phyloP scores from a whole-genome alignment of 1,140 invertebrate genomes.

The Caenorhabditis brenneri region DNA sequence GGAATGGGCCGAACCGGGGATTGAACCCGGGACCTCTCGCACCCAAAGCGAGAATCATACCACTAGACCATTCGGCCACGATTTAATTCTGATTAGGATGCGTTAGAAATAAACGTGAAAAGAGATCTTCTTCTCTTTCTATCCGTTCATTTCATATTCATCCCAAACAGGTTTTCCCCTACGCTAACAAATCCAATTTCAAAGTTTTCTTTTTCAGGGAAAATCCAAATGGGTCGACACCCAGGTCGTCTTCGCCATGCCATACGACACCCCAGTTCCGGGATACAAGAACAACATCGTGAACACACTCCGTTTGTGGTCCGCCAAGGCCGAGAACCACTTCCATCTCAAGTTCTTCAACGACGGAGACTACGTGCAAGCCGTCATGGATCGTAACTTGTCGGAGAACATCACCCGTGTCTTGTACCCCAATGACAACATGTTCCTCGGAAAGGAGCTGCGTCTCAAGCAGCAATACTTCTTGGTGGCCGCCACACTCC shows the following conservation, averaged over 20 bases:
- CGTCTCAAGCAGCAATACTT: conserved; percentile 99
- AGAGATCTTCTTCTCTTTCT: background rate
- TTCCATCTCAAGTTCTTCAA: conserved; percentile 98
- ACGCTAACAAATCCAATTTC: no score
- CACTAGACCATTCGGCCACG: conserved; percentile 28
- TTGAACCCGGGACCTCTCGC: conserved; percentile 70
- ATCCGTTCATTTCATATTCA: background rate
- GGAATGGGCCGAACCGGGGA: conserved; percentile 11
- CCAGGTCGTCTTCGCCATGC: conserved; percentile 92
- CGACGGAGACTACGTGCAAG: conserved; percentile 98
- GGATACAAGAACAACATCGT: conserved; percentile 97
- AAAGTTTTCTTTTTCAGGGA: conserved; percentile 42
- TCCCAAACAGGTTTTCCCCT: no score
- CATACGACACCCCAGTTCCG: conserved; percentile 96
- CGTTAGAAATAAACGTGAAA: background rate
- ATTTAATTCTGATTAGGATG: background rate
- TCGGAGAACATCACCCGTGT: conserved; percentile 98
- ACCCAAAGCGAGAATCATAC: conserved; percentile 68
- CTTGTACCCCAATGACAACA: conserved; percentile 98
- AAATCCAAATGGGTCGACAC: conserved; percentile 63
- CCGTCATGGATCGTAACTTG: conserved; percentile 92
- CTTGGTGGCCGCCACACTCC: conserved; percentile 95
- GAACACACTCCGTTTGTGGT: conserved; percentile 96
- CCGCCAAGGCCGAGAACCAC: conserved; percentile 93
- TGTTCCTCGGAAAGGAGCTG: conserved; percentile 96